Evolutionary conservation across 2,113 vertebrate genomes (phyloP), one percentile per base, ranked within the genome.

Genomic region (Pyxicephalus adspersus): DNA sequence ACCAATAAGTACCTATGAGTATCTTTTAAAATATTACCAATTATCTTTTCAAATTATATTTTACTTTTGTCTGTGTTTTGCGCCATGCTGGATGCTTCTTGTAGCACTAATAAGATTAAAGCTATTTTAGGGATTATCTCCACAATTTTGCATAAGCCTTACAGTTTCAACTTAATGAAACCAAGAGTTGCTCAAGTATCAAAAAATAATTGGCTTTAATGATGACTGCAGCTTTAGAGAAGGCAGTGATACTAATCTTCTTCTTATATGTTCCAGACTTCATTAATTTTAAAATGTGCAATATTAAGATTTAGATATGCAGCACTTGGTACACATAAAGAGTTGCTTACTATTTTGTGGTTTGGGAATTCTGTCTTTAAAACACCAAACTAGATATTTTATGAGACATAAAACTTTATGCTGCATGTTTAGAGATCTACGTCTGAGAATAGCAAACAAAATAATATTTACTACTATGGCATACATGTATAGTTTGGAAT

Each of bases 121-220:
- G 61, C 26, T 54, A 52, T 64, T 77, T 61, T 77, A 64, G 23
- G 75, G 34, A 18, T 64, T 29, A 64, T 64, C 60, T 64, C 51
- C 38, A 64, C 61, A 28, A 65, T 77, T 77, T 64, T 77, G 61
- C 50, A 77, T 76, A 65, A 77, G 60, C 26, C 11, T 52, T 64
- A 77, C 54, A 52, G 75, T 77, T 77, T 65, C 38, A 52, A 51
- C 61, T 65, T 64, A 65, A 77, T 64, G 61, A 77, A 52, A 64
- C 23, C 61, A 51, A n/a, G 60, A 64, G 23, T 77, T 28, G 45
- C 55, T 77, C 75, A 77, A 54, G 60, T 64, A 64, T 77, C 38
- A 77, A 77, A 74, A 77, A 77, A 77, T 64, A 77, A 77, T 77
- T 77, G 75, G 61, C 54, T 77, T 77, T 28, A 54, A 64, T 65